Base-by-base conservation (phyloP, 2,113 vertebrate genomes). In the Hippocampus comes region DNA sequence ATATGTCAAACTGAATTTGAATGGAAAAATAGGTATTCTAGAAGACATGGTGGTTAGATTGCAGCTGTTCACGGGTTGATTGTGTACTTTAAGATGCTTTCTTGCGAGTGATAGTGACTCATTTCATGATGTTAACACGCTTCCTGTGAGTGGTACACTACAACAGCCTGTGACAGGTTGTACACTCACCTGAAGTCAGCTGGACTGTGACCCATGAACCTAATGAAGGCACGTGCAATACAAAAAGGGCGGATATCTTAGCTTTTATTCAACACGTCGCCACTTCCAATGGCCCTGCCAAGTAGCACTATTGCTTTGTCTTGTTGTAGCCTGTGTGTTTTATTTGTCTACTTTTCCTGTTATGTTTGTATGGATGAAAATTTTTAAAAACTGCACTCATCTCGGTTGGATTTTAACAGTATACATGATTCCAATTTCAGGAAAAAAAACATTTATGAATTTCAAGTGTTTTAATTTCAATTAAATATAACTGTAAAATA, bases 331-430 rank as follows among this genome's bases (percentile, higher is more conserved):
- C 5, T 10, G 49, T 38, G 56, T 38, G 60, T 71, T 68, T 72
- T 14, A 66, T 60, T 73, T 14, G 63, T 60, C 71, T 68, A 20
- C 59, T 61, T 61, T 55, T 55, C 9, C 51, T 55, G 18, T 9
- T n/a, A n/a, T 55, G 51, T 55, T 55, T 3, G 9, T 21, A 53
- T n/a, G 2, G 8, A 55, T 55, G 9, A 9, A 11, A n/a, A 55
- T 21, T 1, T 5, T 38, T 38, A 23, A 9, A 55, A 55, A 10
- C 21, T 21, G 21, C 21, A 11, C 53, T 56, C 53, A 56, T 56
- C 53, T 56, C 53, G 8, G 53, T 56, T n/a, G 53, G 53, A 9
- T 55, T 55, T 55, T 9, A n/a, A 55, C 21, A 8, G 20, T 9
- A 55, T 55, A 55, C 21, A 55, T n/a, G 8, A 9, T 21, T 21